A percentile compares a stretch with the other conserved stretches of the same genome.
Conservation (phyloP, 2,797 vertebrate genomes). For the Margarornis squamiger region DNA sequence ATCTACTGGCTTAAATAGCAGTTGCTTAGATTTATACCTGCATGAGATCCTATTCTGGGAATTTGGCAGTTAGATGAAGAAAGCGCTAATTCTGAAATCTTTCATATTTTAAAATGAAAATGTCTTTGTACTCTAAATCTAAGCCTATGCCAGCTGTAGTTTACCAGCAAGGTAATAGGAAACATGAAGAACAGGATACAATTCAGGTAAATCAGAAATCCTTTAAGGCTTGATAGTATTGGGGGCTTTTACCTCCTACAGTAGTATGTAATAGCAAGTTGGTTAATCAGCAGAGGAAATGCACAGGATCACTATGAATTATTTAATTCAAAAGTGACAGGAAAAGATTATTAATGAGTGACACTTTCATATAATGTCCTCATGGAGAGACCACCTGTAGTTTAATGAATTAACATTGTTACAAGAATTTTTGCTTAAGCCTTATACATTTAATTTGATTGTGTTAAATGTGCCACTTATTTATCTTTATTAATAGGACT, state of each 20-base stretch:
- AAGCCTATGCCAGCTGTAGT: background rate
- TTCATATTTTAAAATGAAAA: background rate
- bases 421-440: slow-evolving; percentile 5
- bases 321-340: slow-evolving; percentile 37
- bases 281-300: slow-evolving; percentile 51
- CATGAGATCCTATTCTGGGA: background rate
- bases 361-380: background rate
- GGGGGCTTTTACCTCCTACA: background rate
- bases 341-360: slow-evolving; percentile 48
- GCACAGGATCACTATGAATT: slow-evolving; percentile 21
- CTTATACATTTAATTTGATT: slow-evolving; percentile 36
- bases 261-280: background rate
- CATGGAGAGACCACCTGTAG: background rate
- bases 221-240: background rate
- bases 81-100: background rate
- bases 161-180: background rate
- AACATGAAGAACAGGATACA: background rate
- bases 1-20: background rate
- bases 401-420: slow-evolving; percentile 45
- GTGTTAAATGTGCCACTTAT: slow-evolving; percentile 9
- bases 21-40: background rate
- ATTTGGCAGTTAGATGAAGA: background rate
- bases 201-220: background rate
- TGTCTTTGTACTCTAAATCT: background rate
- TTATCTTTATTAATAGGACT: slow-evolving; percentile 44